Base-by-base conservation (phyloP, 2,797 vertebrate genomes). In the Tamandua tetradactyla region DNA sequence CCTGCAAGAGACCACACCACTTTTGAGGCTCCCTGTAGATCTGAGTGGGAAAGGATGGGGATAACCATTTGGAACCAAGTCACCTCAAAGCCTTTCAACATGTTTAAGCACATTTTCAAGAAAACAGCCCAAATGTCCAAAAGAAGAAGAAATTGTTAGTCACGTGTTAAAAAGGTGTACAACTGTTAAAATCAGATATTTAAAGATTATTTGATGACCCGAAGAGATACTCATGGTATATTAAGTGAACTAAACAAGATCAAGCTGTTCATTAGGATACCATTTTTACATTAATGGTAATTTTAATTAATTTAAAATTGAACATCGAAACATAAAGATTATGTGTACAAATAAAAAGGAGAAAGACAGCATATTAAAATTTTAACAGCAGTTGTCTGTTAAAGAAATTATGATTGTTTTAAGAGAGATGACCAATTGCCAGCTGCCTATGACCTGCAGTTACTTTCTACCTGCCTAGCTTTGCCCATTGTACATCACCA, bases 91-190 rank as follows among this genome's bases (percentile, higher is more conserved):
- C 32, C 42, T 94, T 78, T 79, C 79, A 37, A n/a, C 32, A 93
- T 27, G 69, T 64, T 82, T 62, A 52, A 82, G 44, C 74, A 75
- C 44, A 76, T 95, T 93, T 82, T 81, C 35, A 88, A 37, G 85
- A 79, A 62, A 90, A 83, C 61, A 94, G 30, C 20, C n/a, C 59
- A 40, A 69, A 84, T 83, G 25, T 79, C 7, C 2, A 40, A 57
- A 84, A 79, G 20, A 47, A n/a, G 71, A 87, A n/a, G 40, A 78
- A 74, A 87, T 89, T 32, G 27, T 61, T 79, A 62, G 5, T 3
- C 35, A 7, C 44, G 12, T 42, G 57, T 66, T 84, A 40, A 91
- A 91, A 83, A 94, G 44, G 52, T 23, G 35, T 55, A 5, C 32
- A 71, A 37, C 14, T 37, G 30, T 75, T 93, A 61, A 75, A 68